Conservation (phyloP, 2,113 vertebrate species). For the Cryptomyrus ogoouensis region DNA sequence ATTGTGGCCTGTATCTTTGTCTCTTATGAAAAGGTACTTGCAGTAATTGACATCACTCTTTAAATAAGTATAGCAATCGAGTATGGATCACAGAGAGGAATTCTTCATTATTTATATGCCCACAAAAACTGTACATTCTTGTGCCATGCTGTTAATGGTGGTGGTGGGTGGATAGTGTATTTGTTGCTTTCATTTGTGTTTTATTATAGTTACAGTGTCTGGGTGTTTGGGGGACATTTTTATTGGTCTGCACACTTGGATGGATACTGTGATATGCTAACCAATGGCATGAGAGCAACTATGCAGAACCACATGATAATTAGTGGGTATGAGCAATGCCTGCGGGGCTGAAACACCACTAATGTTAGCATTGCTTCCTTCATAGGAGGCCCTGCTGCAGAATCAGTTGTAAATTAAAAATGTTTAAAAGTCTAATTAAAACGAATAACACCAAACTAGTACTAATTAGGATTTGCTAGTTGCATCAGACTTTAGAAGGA, state of each 20-base stretch:
- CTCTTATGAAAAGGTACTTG: slow-evolving; percentile 23
- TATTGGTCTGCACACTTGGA: slow-evolving; percentile 28
- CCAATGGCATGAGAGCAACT: slow-evolving; percentile 12
- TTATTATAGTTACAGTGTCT: slow-evolving; percentile 38
- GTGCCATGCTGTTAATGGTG: slow-evolving; percentile 11
- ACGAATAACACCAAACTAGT: background rate
- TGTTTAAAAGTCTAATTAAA: background rate
- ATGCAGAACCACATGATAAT: background rate
- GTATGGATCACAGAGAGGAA: slow-evolving; percentile 28
- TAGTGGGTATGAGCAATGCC: background rate
- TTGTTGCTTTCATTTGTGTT: slow-evolving; percentile 38
- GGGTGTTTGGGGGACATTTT: slow-evolving; percentile 17
- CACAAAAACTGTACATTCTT: background rate
- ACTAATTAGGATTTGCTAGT: background rate
- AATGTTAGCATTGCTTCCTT: background rate
- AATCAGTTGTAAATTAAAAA: background rate
- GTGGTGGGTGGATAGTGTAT: slow-evolving; percentile 36
- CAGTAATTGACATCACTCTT: background rate
- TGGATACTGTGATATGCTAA: slow-evolving; percentile 39
- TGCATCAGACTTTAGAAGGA: background rate
- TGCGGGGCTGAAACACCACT: background rate
- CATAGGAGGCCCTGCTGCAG: background rate
- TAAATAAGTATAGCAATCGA: slow-evolving; percentile 20
- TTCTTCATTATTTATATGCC: slow-evolving; percentile 35
- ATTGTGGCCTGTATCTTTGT: slow-evolving; percentile 21